Conservation (phyloP, 2,113 vertebrate genomes). For the Bungarus multicinctus region DNA sequence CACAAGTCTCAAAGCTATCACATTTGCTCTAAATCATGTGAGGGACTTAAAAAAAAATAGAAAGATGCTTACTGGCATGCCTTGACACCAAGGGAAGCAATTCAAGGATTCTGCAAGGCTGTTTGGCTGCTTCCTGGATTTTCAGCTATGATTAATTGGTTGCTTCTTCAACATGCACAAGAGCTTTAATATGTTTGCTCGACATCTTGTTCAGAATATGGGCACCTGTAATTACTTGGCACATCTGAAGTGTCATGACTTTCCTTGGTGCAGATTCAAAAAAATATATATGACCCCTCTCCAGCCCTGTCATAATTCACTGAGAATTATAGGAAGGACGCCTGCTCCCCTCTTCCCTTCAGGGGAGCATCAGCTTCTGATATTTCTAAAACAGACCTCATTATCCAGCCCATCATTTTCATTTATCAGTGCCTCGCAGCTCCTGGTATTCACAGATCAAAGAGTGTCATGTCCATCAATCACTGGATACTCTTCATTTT, state of each 20-base stretch:
- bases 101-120: not conserved
- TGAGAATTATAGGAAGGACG: constrained; percentile 40
- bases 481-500: constrained; percentile 42
- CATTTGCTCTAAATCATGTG: not conserved
- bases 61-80: not conserved
- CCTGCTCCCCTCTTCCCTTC: constrained; percentile 31
- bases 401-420: constrained; percentile 63
- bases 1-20: too few species aligned
- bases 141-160: constrained; percentile 5
- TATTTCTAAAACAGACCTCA: constrained; percentile 61
- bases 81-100: not conserved
- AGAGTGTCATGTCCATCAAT: constrained; percentile 56
- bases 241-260: constrained; percentile 29
- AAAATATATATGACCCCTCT: constrained; percentile 34
- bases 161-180: not conserved
- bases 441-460: constrained; percentile 45
- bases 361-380: constrained; percentile 31
- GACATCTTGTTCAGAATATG: not conserved
- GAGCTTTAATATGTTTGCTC: not conserved
- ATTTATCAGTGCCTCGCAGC: constrained; percentile 57
- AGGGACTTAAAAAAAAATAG: not conserved
- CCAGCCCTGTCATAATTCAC: constrained; percentile 44
- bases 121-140: not conserved
- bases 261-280: constrained; percentile 43
- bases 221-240: constrained; percentile 4